Evolutionary conservation across 2,113 vertebrate species (phyloP), one percentile per base, ranked within the genome.

Genomic region (Psettodes erumei): DNA sequence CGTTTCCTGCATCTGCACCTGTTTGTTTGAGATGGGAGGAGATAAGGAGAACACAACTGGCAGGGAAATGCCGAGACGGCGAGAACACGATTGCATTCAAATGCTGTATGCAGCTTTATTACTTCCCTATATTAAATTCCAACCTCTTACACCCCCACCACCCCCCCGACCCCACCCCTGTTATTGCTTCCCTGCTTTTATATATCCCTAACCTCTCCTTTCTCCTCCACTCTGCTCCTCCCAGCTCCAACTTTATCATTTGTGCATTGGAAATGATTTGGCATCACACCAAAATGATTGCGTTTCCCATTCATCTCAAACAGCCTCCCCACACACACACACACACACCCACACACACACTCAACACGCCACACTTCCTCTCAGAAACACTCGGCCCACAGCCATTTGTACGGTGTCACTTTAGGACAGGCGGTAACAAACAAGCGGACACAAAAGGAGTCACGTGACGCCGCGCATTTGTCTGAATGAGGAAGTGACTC

Each of bases 1-100:
- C n/a, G n/a, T 67, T 72, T 79, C 68, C 72, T 69, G 79, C 43
- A 40, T 60, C 68, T 86, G 85, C 78, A 82, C 70, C 77, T 79
- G 63, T 55, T 76, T 54, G 70, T 56, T 21, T 38, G 6, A 21
- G 13, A 68, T 12, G 23, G 27, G 61, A 61, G 10, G 11, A 35
- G 16, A 61, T 60, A 30, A 11, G 27, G 35, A 54, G 25, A 37
- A 48, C 38, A 51, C 37, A 61, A 35, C 27, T 13, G 21, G 35
- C 3, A 42, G 60, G 35, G 56, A 66, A 47, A 45, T 27, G 58
- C 1, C n/a, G 18, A 78, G 18, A 79, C 15, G 48, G n/a, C 15
- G 9, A 42, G 19, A 42, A 48, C n/a, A 51, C 2, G 28, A 40
- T 82, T 58, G 48, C 54, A 75, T 63, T 80, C 12, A 50, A 68